These are phyloP conservation scores for Synergus japonicus DNA, from an alignment of 2,888 invertebrate genomes.

Conservation along the genomic window DNA sequence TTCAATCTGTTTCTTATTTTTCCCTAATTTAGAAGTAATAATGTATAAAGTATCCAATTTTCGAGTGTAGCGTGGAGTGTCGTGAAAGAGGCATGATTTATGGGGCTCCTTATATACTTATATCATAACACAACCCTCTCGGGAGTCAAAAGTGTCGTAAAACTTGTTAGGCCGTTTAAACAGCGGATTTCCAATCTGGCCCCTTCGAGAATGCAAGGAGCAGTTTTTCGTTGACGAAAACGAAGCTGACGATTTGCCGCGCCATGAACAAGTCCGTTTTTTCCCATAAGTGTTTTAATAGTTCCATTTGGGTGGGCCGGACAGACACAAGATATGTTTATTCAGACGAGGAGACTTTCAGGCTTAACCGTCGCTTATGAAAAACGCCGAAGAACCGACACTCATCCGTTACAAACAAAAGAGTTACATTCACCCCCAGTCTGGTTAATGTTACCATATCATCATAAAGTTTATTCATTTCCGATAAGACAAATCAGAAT, in stretches of 20 bases:
- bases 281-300: constrained; percentile 74
- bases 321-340: constrained; percentile 75
- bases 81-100: constrained; percentile 33
- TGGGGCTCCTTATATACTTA: constrained; percentile 7
- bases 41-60: not conserved
- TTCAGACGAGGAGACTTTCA: constrained; percentile 71
- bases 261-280: constrained; percentile 54
- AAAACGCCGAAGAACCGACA: constrained; percentile 68
- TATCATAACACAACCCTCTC: constrained; percentile 20
- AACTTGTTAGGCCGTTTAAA: constrained; percentile 29
- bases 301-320: constrained; percentile 73
- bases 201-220: constrained; percentile 6
- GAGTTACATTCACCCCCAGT: constrained; percentile 68
- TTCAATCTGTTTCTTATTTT: constrained; percentile 4
- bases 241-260: constrained; percentile 43
- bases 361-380: constrained; percentile 64
- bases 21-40: not conserved
- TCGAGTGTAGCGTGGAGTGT: not conserved
- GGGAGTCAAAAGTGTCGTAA: constrained; percentile 46
- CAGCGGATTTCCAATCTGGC: constrained; percentile 18
- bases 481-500: not conserved
- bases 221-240: constrained; percentile 36
- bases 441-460: constrained; percentile 34
- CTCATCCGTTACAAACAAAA: constrained; percentile 72
- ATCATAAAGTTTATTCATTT: not conserved